These are phyloP conservation scores for Hylyphantes graminicola DNA, from an alignment of 1,140 invertebrate genomes.

Conservation along the genomic window DNA sequence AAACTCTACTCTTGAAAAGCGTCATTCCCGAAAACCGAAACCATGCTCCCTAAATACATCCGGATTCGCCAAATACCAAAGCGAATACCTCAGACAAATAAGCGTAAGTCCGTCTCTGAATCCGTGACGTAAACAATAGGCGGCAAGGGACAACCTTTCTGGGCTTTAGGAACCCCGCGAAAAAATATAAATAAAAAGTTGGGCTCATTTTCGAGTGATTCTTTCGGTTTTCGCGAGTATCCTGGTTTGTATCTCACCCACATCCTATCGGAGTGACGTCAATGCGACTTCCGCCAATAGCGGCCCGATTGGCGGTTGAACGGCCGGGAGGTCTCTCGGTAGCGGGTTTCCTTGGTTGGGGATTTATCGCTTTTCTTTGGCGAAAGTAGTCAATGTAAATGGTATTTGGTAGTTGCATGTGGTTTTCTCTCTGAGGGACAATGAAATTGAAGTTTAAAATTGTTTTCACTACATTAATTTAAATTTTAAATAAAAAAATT, in stretches of 20 bases:
- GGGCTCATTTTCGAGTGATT: slow-evolving; percentile 35
- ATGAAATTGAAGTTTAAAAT: no score
- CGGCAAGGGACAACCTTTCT: neutral
- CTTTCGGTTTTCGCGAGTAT: slow-evolving; percentile 34
- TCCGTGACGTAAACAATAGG: slow-evolving; percentile 32
- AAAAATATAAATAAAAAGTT: slow-evolving; percentile 16
- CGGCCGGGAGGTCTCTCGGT: slow-evolving; percentile 2
- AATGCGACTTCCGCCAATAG: slow-evolving; percentile 41
- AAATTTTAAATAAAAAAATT: no score
- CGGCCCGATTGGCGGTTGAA: slow-evolving; percentile 16
- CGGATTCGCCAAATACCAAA: neutral
- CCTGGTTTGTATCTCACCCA: slow-evolving; percentile 57
- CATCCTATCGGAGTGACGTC: slow-evolving; percentile 46
- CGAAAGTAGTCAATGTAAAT: neutral
- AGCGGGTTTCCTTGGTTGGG: neutral
- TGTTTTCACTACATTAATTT: no score
- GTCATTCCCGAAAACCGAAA: no score
- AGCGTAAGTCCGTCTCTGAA: slow-evolving; percentile 29
- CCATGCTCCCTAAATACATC: neutral
- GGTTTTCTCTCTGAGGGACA: no score
- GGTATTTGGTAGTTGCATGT: no score
- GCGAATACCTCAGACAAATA: neutral
- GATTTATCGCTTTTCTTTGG: slow-evolving; percentile 7
- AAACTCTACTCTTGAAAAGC: no score
- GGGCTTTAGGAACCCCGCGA: neutral